These are phyloP conservation scores for Aphrophora alni DNA, from an alignment of 2,888 invertebrate species.

Conservation along the genomic window DNA sequence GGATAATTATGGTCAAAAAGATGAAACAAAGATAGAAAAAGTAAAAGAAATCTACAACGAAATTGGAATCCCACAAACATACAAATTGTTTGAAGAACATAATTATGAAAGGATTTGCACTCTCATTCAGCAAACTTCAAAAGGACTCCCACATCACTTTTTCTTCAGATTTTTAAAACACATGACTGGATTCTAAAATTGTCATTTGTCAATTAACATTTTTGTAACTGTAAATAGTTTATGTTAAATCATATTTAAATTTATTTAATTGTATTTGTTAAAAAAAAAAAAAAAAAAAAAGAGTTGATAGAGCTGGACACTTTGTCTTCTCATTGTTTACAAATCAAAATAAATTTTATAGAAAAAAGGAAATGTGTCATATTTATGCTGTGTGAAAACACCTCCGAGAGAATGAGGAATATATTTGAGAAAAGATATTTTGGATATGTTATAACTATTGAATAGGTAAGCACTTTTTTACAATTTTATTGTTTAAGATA, in stretches of 20 bases:
- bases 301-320: background rate
- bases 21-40: slow-evolving; percentile 68
- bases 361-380: background rate
- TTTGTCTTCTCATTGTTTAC: background rate
- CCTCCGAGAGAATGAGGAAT: too few species aligned
- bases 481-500: too few species aligned
- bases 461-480: too few species aligned
- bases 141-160: slow-evolving; percentile 79
- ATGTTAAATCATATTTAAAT: too few species aligned
- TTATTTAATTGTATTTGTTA: too few species aligned
- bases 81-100: slow-evolving; percentile 81
- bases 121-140: slow-evolving; percentile 83
- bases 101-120: slow-evolving; percentile 82
- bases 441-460: too few species aligned
- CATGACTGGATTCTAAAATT: slow-evolving; percentile 26
- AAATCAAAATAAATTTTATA: background rate
- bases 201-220: too few species aligned
- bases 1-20: slow-evolving; percentile 76
- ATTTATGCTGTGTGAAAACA: too few species aligned
- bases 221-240: background rate
- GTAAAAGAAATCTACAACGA: slow-evolving; percentile 81
- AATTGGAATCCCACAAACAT: slow-evolving; percentile 76
- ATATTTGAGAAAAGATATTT: too few species aligned
- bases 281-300: too few species aligned
- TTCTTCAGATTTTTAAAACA: slow-evolving; percentile 75